Evolutionary conservation across 1,140 invertebrate species (phyloP).

Genomic region (Andrena cerasifolii): DNA sequence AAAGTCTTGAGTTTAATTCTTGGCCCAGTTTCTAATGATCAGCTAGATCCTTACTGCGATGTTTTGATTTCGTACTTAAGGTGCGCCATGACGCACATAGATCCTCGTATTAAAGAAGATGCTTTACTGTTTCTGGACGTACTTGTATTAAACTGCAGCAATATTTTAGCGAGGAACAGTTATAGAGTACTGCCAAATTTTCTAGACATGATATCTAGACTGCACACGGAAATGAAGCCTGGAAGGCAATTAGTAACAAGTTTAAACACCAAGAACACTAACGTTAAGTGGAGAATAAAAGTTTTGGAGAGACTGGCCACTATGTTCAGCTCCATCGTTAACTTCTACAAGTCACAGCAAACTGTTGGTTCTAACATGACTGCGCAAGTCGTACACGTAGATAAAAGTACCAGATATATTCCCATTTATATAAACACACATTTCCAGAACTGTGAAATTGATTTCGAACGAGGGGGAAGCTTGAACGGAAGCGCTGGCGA

Average conservation of each 20-base stretch:
- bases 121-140: slow-evolving; percentile 90
- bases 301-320: slow-evolving; percentile 86
- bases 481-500: slow-evolving; percentile 18
- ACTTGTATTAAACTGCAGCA: slow-evolving; percentile 85
- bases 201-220: slow-evolving; percentile 90
- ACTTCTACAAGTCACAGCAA: slow-evolving; percentile 17
- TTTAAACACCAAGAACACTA: slow-evolving; percentile 86
- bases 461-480: slow-evolving; percentile 57
- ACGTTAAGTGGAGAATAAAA: slow-evolving; percentile 89
- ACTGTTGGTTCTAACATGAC: neutral
- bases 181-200: slow-evolving; percentile 89
- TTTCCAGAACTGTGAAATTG: slow-evolving; percentile 58
- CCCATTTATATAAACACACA: slow-evolving; percentile 63
- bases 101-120: slow-evolving; percentile 90
- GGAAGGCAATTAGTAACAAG: slow-evolving; percentile 86
- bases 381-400: slow-evolving; percentile 40
- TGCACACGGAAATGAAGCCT: slow-evolving; percentile 84
- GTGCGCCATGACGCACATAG: slow-evolving; percentile 94
- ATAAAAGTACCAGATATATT: slow-evolving; percentile 52
- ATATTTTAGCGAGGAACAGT: slow-evolving; percentile 85
- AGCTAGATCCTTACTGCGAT: slow-evolving; percentile 87
- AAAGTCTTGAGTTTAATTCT: slow-evolving; percentile 87
- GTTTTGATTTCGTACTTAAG: slow-evolving; percentile 89
- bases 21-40: slow-evolving; percentile 80
- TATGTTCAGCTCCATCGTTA: slow-evolving; percentile 83